Percentiles rank a stretch among this genome's conserved stretches.
These are phyloP conservation scores for Drosophila koepferae DNA, from an alignment of 2,888 invertebrate species.

Conservation along the genomic window DNA sequence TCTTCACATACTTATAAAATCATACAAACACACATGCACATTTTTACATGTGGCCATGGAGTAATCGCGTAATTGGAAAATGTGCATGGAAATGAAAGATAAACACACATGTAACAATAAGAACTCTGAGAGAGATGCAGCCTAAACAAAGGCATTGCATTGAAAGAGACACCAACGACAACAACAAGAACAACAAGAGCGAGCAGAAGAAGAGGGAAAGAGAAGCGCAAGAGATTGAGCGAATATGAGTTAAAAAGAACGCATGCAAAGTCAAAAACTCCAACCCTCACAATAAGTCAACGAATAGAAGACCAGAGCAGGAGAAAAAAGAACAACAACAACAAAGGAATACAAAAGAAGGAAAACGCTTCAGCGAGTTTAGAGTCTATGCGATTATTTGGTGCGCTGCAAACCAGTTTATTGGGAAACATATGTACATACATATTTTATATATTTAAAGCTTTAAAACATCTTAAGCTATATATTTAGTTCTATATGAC, in stretches of 20 bases:
- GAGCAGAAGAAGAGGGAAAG: conserved; percentile 32
- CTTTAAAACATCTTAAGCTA: neutral
- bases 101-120: conserved; percentile 75
- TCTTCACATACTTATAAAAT: conserved; percentile 1
- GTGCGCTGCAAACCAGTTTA: conserved; percentile 55
- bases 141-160: conserved; percentile 76
- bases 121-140: conserved; percentile 69
- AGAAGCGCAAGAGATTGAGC: conserved; percentile 50
- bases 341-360: conserved; percentile 51
- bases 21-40: neutral
- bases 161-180: conserved; percentile 55
- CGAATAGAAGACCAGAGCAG: conserved; percentile 73
- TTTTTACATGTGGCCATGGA: conserved; percentile 14
- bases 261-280: conserved; percentile 73
- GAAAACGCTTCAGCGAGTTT: conserved; percentile 43
- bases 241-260: conserved; percentile 58
- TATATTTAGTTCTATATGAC: neutral
- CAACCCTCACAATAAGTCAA: conserved; percentile 76
- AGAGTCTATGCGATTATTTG: conserved; percentile 41
- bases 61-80: conserved; percentile 67
- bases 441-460: neutral
- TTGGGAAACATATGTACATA: neutral
- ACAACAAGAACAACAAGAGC: conserved; percentile 40
- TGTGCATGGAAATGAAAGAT: conserved; percentile 70
- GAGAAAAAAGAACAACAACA: conserved; percentile 51